Evolutionary conservation across 1,140 invertebrate genomes (phyloP), one percentile per base, ranked within the genome.

Genomic region (Zaprionus ornatus): DNA sequence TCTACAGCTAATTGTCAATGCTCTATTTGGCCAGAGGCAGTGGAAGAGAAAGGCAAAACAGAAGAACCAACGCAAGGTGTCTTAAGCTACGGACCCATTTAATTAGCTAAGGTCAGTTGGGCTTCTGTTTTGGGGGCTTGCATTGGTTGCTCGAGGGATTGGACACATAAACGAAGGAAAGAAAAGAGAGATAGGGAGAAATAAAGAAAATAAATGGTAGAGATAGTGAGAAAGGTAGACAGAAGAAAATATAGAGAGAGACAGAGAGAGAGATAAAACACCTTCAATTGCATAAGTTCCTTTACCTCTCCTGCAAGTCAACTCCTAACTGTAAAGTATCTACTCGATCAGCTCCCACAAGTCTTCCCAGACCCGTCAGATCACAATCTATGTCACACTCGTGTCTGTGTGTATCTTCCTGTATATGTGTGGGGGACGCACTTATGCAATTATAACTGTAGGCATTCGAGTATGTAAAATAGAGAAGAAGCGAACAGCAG

Each of bases 401-500:
- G 12, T 63, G 13, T 54, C 25, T 21, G 32, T 67, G 3, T 37
- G 25, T 35, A 3, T 64, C 6, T 17, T 13, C 7, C 6, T 3
- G 2, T 15, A 9, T 63, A 10, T 71, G 25, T 56, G 54, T 66
- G 59, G 67, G 21, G 37, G 65, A 70, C 73, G 76, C 77, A 79
- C 77, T 79, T 79, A 79, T 79, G 73, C 77, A 79, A 79, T 79
- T 79, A 79, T 79, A 79, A 79, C 77, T 76, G 77, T 71, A 79
- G 77, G 77, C 77, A 79, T 71, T 75, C 67, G 73, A 71, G 67
- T 79, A 79, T 79, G 63, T 76, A 61, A 75, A 76, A 57, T 52
- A 60, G 52, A 69, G 55, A 65, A 74, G 42, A 27, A 48, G 15
- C 32, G 15, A 21, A 56, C 61, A 57, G 23, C 27, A 50, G n/a